These are phyloP conservation scores for Dasypogon diadema DNA, from an alignment of 2,888 invertebrate genomes.

Conservation along the genomic window DNA sequence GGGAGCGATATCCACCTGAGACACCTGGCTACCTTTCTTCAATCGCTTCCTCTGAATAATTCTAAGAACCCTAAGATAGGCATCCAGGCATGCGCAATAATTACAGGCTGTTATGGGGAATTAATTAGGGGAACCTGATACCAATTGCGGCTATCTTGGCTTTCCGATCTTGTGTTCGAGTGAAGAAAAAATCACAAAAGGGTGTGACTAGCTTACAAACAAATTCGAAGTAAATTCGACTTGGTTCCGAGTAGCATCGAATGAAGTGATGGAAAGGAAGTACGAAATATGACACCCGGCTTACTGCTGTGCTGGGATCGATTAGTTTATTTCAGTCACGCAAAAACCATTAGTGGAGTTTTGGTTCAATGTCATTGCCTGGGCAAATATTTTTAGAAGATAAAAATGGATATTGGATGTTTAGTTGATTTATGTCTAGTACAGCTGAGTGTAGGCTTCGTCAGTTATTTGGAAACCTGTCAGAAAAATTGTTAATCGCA, in stretches of 20 bases:
- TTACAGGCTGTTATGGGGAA: constrained; percentile 32
- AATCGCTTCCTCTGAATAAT: not conserved
- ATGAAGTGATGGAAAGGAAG: not conserved
- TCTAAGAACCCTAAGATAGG: constrained; percentile 5
- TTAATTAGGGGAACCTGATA: constrained; percentile 25
- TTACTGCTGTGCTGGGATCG: constrained; percentile 3
- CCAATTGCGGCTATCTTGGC: not conserved
- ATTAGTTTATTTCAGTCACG: constrained; percentile 25
- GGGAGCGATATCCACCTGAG: not conserved
- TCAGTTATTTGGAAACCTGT: too few species aligned
- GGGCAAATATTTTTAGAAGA: too few species aligned
- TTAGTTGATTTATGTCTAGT: too few species aligned
- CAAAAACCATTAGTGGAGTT: constrained; percentile 6
- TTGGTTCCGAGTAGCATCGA: not conserved
- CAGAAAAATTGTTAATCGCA: too few species aligned
- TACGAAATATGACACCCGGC: not conserved
- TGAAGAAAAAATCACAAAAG: not conserved
- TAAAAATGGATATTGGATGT: too few species aligned
- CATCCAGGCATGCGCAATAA: constrained; percentile 24
- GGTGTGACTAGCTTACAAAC: not conserved
- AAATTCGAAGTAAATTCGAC: not conserved
- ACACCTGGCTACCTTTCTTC: not conserved
- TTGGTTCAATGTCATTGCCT: constrained; percentile 1
- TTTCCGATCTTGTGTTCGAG: not conserved
- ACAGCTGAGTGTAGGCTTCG: too few species aligned